Conservation (phyloP, 2,888 invertebrate species). For the Caenorhabditis sp. region DNA sequence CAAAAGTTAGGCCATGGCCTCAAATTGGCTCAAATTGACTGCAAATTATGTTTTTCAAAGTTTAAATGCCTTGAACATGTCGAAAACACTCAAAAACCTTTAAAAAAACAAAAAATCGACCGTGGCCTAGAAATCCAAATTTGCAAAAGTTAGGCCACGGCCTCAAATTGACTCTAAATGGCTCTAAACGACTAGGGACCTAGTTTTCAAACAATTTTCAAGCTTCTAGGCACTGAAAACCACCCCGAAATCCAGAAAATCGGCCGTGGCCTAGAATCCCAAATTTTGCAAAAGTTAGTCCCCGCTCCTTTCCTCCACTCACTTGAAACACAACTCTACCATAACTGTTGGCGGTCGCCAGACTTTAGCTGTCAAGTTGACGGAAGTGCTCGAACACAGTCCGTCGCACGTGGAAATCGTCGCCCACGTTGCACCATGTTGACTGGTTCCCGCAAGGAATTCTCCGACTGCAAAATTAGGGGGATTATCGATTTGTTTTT, state of each 20-base stretch:
- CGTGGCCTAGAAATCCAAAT: conserved; percentile 1
- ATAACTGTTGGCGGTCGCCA: conserved; percentile 67
- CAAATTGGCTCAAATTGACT: too few relatives aligned
- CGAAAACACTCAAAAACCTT: too few relatives aligned
- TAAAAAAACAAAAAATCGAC: not conserved
- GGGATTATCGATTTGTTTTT: too few relatives aligned
- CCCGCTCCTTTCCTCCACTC: not conserved
- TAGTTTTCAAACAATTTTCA: too few relatives aligned
- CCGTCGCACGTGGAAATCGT: conserved; percentile 64
- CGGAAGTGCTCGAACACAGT: conserved; percentile 63
- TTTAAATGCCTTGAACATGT: too few relatives aligned
- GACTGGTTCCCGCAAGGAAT: conserved; percentile 61
- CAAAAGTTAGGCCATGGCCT: not conserved
- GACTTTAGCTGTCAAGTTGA: conserved; percentile 63
- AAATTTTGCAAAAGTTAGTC: not conserved
- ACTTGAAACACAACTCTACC: conserved; percentile 72
- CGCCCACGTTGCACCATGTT: conserved; percentile 52
- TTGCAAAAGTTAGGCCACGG: conserved; percentile 1
- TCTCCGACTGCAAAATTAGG: conserved; percentile 46
- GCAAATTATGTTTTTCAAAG: too few relatives aligned
- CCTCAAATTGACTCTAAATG: too few relatives aligned
- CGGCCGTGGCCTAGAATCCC: not conserved
- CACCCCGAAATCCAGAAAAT: not conserved
- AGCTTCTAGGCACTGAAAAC: too few relatives aligned
- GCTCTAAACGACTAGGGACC: too few relatives aligned